Evolutionary conservation across 2,888 invertebrate genomes (phyloP).

Genomic region (Anaspis maculata): DNA sequence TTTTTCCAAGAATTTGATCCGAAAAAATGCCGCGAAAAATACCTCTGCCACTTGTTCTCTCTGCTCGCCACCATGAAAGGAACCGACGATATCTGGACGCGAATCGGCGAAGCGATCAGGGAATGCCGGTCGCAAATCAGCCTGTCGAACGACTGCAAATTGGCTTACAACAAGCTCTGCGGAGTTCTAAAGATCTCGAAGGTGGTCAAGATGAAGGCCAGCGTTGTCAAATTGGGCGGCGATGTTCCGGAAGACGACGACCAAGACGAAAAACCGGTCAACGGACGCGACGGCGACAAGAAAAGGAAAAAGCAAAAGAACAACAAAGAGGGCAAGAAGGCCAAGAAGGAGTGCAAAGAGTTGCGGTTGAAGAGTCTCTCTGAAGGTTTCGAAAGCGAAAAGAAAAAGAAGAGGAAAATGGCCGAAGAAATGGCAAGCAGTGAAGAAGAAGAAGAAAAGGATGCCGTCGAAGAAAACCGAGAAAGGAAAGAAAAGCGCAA

Average conservation of each 20-base stretch:
- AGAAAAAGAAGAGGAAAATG: too few species aligned
- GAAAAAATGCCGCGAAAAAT: slow-evolving; percentile 50
- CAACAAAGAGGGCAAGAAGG: slow-evolving; percentile 37
- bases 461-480: too few species aligned
- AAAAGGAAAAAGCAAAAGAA: slow-evolving; percentile 21
- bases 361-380: slow-evolving; percentile 42
- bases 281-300: slow-evolving; percentile 6
- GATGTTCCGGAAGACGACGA: slow-evolving; percentile 20
- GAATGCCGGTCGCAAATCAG: slow-evolving; percentile 36
- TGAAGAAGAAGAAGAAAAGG: too few species aligned
- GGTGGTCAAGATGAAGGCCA: slow-evolving; percentile 27
- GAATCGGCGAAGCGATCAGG: slow-evolving; percentile 35
- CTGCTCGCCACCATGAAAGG: slow-evolving; percentile 47
- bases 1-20: too few species aligned
- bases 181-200: slow-evolving; percentile 37
- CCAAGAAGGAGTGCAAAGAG: slow-evolving; percentile 44
- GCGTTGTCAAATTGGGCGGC: slow-evolving; percentile 23
- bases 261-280: slow-evolving; percentile 14
- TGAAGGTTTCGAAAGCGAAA: slow-evolving; percentile 37
- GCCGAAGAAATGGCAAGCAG: too few species aligned
- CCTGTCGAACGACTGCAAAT: slow-evolving; percentile 42
- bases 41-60: slow-evolving; percentile 47
- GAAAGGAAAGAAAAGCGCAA: too few species aligned
- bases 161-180: slow-evolving; percentile 43
- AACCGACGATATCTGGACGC: slow-evolving; percentile 42